Evolutionary conservation across 2,797 vertebrate species (phyloP).

Genomic region (Galago senegalensis): DNA sequence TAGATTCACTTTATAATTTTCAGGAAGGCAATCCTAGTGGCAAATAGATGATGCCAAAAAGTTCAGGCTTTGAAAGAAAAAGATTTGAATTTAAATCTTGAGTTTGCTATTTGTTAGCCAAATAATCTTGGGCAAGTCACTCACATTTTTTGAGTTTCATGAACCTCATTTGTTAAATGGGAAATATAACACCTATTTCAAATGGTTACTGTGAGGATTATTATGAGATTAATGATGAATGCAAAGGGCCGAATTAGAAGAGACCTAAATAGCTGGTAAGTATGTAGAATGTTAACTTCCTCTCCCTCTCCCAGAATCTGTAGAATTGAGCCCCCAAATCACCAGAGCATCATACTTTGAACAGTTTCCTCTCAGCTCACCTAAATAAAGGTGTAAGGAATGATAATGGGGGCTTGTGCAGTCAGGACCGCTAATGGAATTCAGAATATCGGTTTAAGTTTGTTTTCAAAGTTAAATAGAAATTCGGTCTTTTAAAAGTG

Average conservation of each 20-base stretch:
- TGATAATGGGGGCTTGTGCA: conserved; percentile 20
- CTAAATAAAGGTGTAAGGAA: conserved; percentile 68
- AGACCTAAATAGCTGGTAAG: conserved; percentile 24
- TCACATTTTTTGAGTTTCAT: conserved; percentile 72
- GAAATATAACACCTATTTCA: conserved; percentile 55
- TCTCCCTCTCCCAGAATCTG: conserved; percentile 44
- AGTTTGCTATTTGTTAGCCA: conserved; percentile 65
- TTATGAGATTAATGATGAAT: conserved; percentile 68
- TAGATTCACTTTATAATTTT: conserved; percentile 53
- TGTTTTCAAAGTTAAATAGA: conserved; percentile 84
- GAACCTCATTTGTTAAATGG: conserved; percentile 74
- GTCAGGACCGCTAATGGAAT: conserved; percentile 71
- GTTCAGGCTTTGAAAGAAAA: conserved; percentile 46
- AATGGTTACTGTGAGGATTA: conserved; percentile 62
- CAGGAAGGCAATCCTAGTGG: conserved; percentile 12
- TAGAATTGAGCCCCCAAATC: conserved; percentile 31
- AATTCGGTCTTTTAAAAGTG: conserved; percentile 74
- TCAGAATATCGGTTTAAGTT: conserved; percentile 77
- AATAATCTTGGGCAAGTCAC: conserved; percentile 73
- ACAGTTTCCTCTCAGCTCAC: conserved; percentile 24
- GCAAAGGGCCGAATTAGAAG: conserved; percentile 53
- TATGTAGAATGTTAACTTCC: conserved; percentile 40
- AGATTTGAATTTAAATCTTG: conserved; percentile 48
- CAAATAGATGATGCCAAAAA: conserved; percentile 45
- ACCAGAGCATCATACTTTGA: neutral